Evolutionary conservation across 1,140 invertebrate species (phyloP), one percentile per base, ranked within the genome.

Genomic region (Coelopa frigida): DNA sequence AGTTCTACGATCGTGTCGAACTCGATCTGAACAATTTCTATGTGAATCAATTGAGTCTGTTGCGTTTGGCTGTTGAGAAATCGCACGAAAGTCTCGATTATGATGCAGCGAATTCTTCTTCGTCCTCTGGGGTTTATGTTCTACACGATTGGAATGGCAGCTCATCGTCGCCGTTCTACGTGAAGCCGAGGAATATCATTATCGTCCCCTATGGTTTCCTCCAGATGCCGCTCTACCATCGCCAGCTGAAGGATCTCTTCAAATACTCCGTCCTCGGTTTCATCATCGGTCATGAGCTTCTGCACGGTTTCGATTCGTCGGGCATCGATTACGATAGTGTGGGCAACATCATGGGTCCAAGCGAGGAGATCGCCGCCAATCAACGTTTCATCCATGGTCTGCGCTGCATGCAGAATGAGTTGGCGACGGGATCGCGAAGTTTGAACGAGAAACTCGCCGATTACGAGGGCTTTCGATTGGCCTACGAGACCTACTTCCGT

Each of bases 371-470:
- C 4, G 44, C 46, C 2, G 49, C 39, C 0, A 67, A 57, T 53
- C 45, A 55, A n/a, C 51, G 57, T 6, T 67, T 58, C 12, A 51
- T 48, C 0, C 52, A 58, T 11, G 54, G 57, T 2, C 37, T 66
- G 5, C 46, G 56, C 12, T 67, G 63, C 40, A 58, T 67, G 50
- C 59, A 66, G 37, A 56, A 66, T 20, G 58, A 67, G 26, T 41
- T 67, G 44, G 50, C 46, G 3, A 61, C 58, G 3, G 62, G 58
- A 3, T 61, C 62, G 0, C 40, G 54, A n/a, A 61, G 58, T n/a
- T 51, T 66, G 3, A 59, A 63, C 39, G 63, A 66, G 20, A 67
- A 66, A 17, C 27, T 67, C 10, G 58, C 63, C 11, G 63, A 67
- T 41, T 66, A 59, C 33, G 60, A 59, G 38, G 63, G 63, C 0